phyloP scores from a whole-genome alignment of 2,888 invertebrate genomes.

The Hypselothyrea guttata region DNA sequence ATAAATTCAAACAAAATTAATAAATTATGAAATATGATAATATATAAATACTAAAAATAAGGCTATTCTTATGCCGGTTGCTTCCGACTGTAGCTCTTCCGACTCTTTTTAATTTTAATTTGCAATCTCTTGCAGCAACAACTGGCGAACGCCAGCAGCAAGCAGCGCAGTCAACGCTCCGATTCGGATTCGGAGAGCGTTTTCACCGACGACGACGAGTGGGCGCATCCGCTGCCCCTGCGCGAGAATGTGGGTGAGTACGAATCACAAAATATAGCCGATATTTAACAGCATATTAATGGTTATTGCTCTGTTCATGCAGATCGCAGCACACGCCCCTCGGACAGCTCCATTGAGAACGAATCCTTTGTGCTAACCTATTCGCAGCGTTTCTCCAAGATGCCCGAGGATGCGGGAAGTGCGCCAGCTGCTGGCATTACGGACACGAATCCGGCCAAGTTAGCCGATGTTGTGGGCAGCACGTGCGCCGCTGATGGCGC shows the following conservation, averaged over 20 bases:
- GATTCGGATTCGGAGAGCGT: conserved; percentile 88
- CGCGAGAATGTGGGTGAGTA: conserved; percentile 81
- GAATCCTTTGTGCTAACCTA: conserved; percentile 84
- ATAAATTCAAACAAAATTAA: too few species aligned
- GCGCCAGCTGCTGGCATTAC: background rate
- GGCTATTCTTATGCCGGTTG: too few species aligned
- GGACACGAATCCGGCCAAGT: conserved; percentile 26
- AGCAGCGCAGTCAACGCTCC: conserved; percentile 77
- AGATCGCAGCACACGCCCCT: conserved; percentile 83
- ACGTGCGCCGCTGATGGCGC: conserved; percentile 84
- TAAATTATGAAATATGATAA: too few species aligned
- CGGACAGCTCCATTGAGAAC: conserved; percentile 84
- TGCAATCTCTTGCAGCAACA: conserved; percentile 50
- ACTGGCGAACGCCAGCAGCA: conserved; percentile 49
- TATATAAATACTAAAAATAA: too few species aligned
- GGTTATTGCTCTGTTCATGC: background rate
- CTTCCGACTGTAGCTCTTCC: too few species aligned
- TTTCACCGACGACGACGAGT: conserved; percentile 88
- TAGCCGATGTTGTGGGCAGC: conserved; percentile 82
- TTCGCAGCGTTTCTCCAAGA: conserved; percentile 85
- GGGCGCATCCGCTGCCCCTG: conserved; percentile 84
- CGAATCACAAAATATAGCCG: too few species aligned
- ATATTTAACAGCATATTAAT: background rate
- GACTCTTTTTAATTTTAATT: too few species aligned
- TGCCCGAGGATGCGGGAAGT: conserved; percentile 76